Evolutionary conservation across 2,113 vertebrate genomes (phyloP).

Genomic region (Lophotis ruficrista): DNA sequence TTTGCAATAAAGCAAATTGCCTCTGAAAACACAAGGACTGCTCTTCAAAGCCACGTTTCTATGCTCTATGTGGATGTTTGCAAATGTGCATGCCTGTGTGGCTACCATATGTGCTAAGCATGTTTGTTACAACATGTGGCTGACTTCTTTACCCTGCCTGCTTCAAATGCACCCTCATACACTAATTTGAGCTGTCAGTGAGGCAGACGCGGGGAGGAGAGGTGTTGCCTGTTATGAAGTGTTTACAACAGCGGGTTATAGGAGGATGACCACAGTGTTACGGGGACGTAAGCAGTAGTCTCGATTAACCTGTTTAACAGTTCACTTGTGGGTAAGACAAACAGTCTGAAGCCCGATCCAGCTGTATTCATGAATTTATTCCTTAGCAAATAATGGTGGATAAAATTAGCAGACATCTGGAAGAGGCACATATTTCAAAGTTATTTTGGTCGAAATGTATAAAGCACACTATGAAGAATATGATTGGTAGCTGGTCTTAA

Average conservation of each 20-base stretch:
- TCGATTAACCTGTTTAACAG: conserved; percentile 50
- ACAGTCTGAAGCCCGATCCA: conserved; percentile 20
- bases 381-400: conserved; percentile 72
- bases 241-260: background rate
- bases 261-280: background rate
- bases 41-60: conserved; percentile 34
- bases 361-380: conserved; percentile 66
- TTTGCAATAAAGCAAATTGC: conserved; percentile 42
- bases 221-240: background rate
- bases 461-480: conserved; percentile 76
- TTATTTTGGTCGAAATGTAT: conserved; percentile 82
- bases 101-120: conserved; percentile 19
- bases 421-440: conserved; percentile 76
- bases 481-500: conserved; percentile 87
- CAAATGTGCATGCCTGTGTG: background rate
- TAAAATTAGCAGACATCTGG: conserved; percentile 85
- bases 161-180: background rate
- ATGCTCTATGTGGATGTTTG: background rate
- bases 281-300: background rate
- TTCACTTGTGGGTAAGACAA: conserved; percentile 44
- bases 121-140: background rate
- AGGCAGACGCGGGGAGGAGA: background rate
- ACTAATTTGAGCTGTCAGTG: conserved; percentile 16
- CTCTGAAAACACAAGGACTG: conserved; percentile 38
- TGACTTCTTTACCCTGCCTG: conserved; percentile 6